phyloP scores from a whole-genome alignment of 2,113 vertebrate genomes.

The Manacus vitellinus region DNA sequence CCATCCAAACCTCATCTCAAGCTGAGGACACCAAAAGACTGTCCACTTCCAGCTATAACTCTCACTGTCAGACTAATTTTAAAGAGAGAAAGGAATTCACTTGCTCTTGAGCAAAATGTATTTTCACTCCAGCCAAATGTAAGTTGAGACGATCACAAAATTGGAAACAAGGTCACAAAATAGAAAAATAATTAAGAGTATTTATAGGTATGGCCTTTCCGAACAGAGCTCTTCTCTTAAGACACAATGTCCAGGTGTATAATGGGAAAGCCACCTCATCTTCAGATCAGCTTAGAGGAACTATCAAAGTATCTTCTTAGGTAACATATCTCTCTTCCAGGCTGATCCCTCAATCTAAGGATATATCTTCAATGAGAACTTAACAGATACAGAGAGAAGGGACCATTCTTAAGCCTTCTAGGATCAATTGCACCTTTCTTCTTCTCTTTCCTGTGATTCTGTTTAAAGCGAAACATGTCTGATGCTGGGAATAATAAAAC shows the following conservation, averaged over 20 bases:
- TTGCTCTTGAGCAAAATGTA: not conserved
- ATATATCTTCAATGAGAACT: not conserved
- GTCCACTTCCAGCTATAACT: not conserved
- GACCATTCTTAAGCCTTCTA: not conserved
- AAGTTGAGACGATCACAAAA: not conserved
- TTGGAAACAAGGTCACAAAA: not conserved
- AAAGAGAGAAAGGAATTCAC: not conserved
- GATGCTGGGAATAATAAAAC: not conserved
- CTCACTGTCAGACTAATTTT: not conserved
- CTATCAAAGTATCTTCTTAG: not conserved
- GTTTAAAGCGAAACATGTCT: not conserved
- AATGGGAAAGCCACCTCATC: not conserved
- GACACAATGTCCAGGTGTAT: not conserved
- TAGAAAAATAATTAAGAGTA: not conserved
- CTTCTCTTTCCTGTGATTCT: not conserved
- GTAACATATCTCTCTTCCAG: not conserved
- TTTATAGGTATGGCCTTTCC: not conserved
- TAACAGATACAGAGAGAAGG: not conserved
- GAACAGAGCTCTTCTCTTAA: not conserved
- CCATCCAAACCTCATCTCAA: not conserved
- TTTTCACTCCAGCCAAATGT: not conserved
- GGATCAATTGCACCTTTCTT: not conserved
- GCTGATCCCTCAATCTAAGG: not conserved
- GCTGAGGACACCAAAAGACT: rapidly evolving
- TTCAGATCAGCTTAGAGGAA: not conserved